These are phyloP conservation scores for Otocyon megalotis DNA, from an alignment of 2,113 vertebrate genomes.

Conservation along the genomic window DNA sequence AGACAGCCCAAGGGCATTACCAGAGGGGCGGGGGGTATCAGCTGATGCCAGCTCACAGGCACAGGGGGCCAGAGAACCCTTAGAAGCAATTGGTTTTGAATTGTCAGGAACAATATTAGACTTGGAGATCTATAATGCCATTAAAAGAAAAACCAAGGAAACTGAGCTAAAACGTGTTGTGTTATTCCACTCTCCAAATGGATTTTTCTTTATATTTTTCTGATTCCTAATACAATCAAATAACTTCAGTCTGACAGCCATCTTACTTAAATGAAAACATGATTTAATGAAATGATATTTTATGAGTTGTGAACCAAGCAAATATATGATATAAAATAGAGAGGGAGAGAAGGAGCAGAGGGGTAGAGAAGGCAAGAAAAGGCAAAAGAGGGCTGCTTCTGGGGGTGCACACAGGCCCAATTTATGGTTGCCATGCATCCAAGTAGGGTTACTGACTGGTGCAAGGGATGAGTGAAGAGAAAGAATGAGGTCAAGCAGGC, in stretches of 20 bases:
- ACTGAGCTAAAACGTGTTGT: slow-evolving; percentile 42
- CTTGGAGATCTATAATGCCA: background rate
- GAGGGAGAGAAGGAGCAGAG: background rate
- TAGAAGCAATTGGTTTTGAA: slow-evolving; percentile 20
- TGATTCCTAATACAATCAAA: slow-evolving; percentile 52
- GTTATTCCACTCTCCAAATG: slow-evolving; percentile 39
- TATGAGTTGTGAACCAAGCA: slow-evolving; percentile 30
- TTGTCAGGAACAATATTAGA: slow-evolving; percentile 17
- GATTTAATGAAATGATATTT: slow-evolving; percentile 62
- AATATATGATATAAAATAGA: slow-evolving; percentile 50
- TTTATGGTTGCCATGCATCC: background rate
- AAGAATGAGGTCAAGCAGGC: background rate
- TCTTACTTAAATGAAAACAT: slow-evolving; percentile 59
- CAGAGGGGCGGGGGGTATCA: background rate
- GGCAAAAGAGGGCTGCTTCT: background rate
- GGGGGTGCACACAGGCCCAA: background rate
- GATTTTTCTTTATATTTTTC: slow-evolving; percentile 51
- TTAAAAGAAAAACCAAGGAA: slow-evolving; percentile 35
- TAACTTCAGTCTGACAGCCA: slow-evolving; percentile 36
- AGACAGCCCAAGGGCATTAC: background rate
- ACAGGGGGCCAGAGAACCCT: background rate
- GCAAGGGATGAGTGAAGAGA: background rate
- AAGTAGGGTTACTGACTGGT: background rate
- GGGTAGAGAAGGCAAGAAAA: background rate
- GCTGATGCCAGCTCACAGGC: background rate